Evolutionary conservation across 1,140 invertebrate genomes (phyloP).

Genomic region (Pristionchus pacificus): DNA sequence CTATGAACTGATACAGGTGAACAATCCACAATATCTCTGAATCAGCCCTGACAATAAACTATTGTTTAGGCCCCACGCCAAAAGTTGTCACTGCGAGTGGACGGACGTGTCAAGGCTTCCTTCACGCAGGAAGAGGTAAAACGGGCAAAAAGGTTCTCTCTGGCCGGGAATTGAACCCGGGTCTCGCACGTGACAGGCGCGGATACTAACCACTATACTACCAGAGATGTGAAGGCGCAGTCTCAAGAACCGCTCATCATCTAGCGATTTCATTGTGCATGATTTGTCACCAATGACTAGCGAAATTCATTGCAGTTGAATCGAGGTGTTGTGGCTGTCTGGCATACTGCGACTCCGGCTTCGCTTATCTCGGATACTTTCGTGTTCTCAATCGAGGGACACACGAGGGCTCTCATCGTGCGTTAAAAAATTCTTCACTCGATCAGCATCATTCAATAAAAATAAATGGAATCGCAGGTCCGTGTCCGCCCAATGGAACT

Average conservation of each 20-base stretch:
- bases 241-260: too few relatives aligned
- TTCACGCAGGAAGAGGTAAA: conserved; percentile 21
- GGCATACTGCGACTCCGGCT: neutral
- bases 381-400: conserved; percentile 34
- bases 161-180: conserved; percentile 19
- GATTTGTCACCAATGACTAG: too few relatives aligned
- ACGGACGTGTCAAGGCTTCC: neutral
- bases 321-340: neutral
- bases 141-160: conserved; percentile 2
- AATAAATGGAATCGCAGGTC: neutral
- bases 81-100: conserved; percentile 6
- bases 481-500: conserved; percentile 48
- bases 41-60: conserved; percentile 14
- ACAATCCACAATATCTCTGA: conserved; percentile 11
- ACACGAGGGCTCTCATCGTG: conserved; percentile 42
- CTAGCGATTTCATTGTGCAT: too few relatives aligned
- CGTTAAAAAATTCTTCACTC: conserved; percentile 17
- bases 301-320: neutral
- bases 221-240: too few relatives aligned
- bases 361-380: neutral
- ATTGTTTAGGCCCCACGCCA: conserved; percentile 11
- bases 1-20: conserved; percentile 41
- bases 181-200: neutral
- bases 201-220: neutral
- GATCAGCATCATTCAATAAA: neutral